Base-by-base conservation (phyloP, 2,113 vertebrate species). In the Irena cyanogastra region DNA sequence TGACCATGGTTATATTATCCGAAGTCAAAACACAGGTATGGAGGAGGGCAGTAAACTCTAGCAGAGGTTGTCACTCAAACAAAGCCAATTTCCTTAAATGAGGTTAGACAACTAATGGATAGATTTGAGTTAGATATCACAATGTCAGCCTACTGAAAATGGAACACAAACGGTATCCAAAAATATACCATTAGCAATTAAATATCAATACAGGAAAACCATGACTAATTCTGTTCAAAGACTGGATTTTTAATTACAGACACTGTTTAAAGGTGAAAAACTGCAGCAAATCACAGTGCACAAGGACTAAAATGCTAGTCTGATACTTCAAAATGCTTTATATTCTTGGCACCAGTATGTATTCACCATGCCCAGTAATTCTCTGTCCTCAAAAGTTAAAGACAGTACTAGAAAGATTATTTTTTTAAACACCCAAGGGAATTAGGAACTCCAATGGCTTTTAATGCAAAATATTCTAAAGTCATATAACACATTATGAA, bases 81-180 rank as follows among this genome's bases (percentile, higher is more conserved):
- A 78, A 11, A 61, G 30, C 4, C n/a, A 33, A 53, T 30, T 74
- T 47, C 42, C 31, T 78, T 74, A 64, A 69, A 54, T 33, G 19
- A 56, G 7, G 9, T 16, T 10, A 61, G 49, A 30, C 5, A 71
- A 13, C 16, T 77, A 52, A 69, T 0, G 1, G 3, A 5, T 6
- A 54, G 28, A 78, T 61, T 63, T 1, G 4, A 66, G 21, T 21
- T 1, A 49, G 27, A 44, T 13, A 23, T 53, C 54, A 61, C 30
- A 64, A 26, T 5, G 13, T 44, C n/a, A 72, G 16, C 3, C 41
- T 30, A n/a, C 11, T 31, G 16, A 65, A 81, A 87, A 69, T 8
- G 4, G 41, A 89, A 81, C 1, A 18, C 11, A 77, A 91, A 65
- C 1, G 1, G 28, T 2, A 72, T 30, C 33, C 21, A 56, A 56